phyloP scores from a whole-genome alignment of 1,140 invertebrate species.

The Aphis craccivora region DNA sequence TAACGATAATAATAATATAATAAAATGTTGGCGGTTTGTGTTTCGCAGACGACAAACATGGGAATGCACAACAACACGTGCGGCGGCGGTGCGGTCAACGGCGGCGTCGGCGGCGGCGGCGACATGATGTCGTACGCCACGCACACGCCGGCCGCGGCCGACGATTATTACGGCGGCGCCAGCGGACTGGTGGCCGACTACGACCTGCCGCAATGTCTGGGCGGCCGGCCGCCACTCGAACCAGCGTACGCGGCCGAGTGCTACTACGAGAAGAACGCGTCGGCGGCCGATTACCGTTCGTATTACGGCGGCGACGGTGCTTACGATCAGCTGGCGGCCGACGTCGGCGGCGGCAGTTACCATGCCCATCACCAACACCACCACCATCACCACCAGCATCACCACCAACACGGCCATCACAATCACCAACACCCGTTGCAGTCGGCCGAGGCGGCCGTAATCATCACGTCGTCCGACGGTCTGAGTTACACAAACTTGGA shows the following conservation, averaged over 20 bases:
- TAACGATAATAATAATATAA: not conserved
- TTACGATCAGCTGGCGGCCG: conserved; percentile 18
- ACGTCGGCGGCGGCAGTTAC: not conserved
- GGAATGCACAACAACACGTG: conserved; percentile 54
- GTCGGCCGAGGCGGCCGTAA: conserved; percentile 62
- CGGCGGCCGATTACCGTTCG: conserved; percentile 8
- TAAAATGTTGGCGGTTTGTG: not conserved
- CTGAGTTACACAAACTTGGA: conserved; percentile 91
- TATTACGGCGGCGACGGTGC: not conserved
- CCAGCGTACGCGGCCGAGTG: conserved; percentile 29
- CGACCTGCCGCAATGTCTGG: conserved; percentile 29
- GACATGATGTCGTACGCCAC: conserved; percentile 28
- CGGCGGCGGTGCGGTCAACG: not conserved
- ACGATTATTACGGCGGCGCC: conserved; percentile 30
- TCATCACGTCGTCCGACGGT: conserved; percentile 84
- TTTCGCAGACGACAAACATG: conserved; percentile 44
- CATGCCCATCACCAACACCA: conserved; percentile 40
- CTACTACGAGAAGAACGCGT: conserved; percentile 39
- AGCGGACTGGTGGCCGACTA: conserved; percentile 43
- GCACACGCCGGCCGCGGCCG: not conserved
- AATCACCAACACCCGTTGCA: conserved; percentile 45
- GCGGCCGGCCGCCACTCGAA: conserved; percentile 1
- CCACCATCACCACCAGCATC: conserved; percentile 24
- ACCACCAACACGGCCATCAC: conserved; percentile 34
- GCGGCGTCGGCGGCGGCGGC: not conserved